Evolutionary conservation across 1,140 invertebrate genomes (phyloP), one percentile per base, ranked within the genome.

Genomic region (Tetramorium parvispinum): DNA sequence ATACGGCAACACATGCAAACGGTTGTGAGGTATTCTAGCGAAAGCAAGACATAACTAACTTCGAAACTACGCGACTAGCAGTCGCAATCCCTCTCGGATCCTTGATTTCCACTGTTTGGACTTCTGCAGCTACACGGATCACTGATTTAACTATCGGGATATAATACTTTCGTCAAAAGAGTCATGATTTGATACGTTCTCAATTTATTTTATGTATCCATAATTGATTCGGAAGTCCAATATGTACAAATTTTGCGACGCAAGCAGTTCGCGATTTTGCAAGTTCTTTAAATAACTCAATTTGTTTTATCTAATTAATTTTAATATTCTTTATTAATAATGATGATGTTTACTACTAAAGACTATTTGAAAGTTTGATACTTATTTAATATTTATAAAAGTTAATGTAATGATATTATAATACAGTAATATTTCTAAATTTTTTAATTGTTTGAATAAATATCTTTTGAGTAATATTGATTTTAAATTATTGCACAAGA

Each of bases 31-130:
- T 61, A 91, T 81, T 68, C 70, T 53, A 68, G 87, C 51, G 49
- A 68, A 82, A 88, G 76, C 76, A 86, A 82, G 68, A 79, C 68
- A 71, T 68, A 88, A 88, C 83, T 89, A 90, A 90, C 87, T 91
- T 90, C 24, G 85, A 78, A 91, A 91, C 79, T 91, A 88, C 88
- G 76, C 73, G 79, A 89, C 83, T 63, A 76, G 87, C 89, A 86
- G 83, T 86, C 65, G 70, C 75, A 87, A 89, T 77, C 11, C 68
- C 59, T 49, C 59, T 63, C 37, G 61, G 61, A 88, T 90, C 85
- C 76, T 89, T 87, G 81, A 88, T 85, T 90, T 65, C 63, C 79
- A 66, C 18, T 61, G 21, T 81, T 43, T 40, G 43, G n/a, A 68
- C 79, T 85, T 40, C 18, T 40, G 68, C 16, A 68, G 49, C 43